Evolutionary conservation across 2,797 vertebrate species (phyloP), one percentile per base, ranked within the genome.

Genomic region (Erithacus rubecula): DNA sequence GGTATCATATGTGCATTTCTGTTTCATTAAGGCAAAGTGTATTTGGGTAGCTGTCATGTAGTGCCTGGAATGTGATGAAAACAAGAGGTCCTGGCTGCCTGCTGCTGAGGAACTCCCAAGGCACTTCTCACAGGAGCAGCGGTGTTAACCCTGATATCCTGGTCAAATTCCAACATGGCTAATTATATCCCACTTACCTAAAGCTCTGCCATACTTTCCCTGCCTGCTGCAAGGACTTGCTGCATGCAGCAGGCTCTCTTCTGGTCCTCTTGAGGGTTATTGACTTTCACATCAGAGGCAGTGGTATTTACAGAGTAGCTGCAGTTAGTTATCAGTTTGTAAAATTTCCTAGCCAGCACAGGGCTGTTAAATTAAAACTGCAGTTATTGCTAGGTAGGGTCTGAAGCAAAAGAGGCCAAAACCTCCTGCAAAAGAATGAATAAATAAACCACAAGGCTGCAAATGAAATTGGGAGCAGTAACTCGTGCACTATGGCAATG

Each of bases 111-210:
- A 96, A 92, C 77, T 96, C 95, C 94, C 90, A 92, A 81, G 88
- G n/a, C 85, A 92, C 78, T 95, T 91, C 79, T 92, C 87, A 91
- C 56, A 65, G 88, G 84, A 97, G 94, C 90, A 84, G 37, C 16
- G 60, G 89, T 93, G 95, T 96, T 97, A 96, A 96, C 95, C 94
- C 93, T 96, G 96, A 95, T 96, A 94, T 96, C 94, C 95, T 87
- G 83, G 95, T 96, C 95, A 97, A 90, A 97, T 96, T 96, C 94
- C 95, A 96, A 94, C 90, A 96, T 46, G 85, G 60, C 60, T 95
- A 96, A 95, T 97, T 97, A 95, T 93, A 94, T 95, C 85, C 85
- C 62, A 77, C 85, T 94, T 94, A 94, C 91, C 91, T 90, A 95
- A 97, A 95, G 55, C 58, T 82, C 91, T 92, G 74, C 60, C 74